Base-by-base conservation (phyloP, 1,140 invertebrate genomes). In the Idris sp. region DNA sequence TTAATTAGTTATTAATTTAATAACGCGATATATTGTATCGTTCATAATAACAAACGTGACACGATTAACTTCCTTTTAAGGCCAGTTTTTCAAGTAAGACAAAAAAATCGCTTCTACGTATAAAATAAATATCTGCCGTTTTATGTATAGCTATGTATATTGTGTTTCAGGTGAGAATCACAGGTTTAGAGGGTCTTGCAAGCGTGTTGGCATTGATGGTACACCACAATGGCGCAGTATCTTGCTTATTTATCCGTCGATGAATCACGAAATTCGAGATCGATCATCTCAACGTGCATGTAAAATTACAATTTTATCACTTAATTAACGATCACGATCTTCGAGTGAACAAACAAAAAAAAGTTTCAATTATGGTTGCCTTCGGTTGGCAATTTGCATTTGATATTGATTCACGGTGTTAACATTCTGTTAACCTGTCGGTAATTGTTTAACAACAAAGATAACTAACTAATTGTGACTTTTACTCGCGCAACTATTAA, bases 271-370 rank as follows among this genome's bases (percentile, higher is more conserved):
- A n/a, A n/a, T n/a, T 44, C 16, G n/a, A 14, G 43, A 51, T 65
- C 40, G 48, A 64, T 48, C 28, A 31, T 9, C n/a, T 26, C 22
- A 38, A 62, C 13, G 3, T n/a, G 15, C 35, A 31, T 33, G 41
- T 65, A 65, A 65, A 65, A 54, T 54, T 65, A 33, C 36, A 48
- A 51, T 40, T 62, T 62, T 40, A 49, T 62, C 36, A 44, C 46
- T 51, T 62, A 40, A 62, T 62, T 49, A 61, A 61, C 44, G 25
- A 48, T 49, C 58, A 15, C 10, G 28, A 41, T 49, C 35, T 49
- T 62, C 43, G n/a, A n/a, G n/a, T n/a, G n/a, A n/a, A n/a, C n/a
- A n/a, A 31, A 5, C 33, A 40, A 28, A 16, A 14, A 46, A 46
- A 16, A 36, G 51, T 10, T 22, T 10, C 53, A 35, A 44, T 58